Evolutionary conservation across 2,797 vertebrate species (phyloP).

Genomic region (Tapera naevia): DNA sequence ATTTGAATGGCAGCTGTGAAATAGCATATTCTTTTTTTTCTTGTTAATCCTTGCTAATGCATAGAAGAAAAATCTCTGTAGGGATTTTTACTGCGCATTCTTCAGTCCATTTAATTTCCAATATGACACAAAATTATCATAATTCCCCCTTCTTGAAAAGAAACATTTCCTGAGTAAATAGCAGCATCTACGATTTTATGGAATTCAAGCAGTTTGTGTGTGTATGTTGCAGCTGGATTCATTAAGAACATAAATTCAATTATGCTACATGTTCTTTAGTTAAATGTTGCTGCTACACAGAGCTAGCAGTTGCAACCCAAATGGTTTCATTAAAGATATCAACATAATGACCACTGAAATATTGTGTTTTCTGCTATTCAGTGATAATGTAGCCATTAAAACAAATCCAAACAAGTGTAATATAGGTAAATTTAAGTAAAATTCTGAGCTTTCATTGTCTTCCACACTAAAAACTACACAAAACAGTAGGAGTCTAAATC

Average conservation of each 20-base stretch:
- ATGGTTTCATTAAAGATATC: neutral
- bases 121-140: neutral
- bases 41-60: neutral
- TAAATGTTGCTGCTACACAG: neutral
- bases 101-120: neutral
- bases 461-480: neutral
- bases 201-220: neutral
- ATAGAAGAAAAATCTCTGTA: neutral
- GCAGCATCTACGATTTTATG: neutral
- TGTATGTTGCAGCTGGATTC: neutral
- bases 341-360: neutral
- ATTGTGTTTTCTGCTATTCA: neutral
- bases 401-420: neutral
- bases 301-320: neutral
- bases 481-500: neutral
- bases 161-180: neutral
- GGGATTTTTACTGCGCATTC: neutral
- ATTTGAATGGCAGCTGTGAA: neutral
- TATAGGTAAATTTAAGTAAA: neutral
- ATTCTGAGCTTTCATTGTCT: neutral
- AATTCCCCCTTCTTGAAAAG: neutral
- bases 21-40: neutral
- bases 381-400: neutral
- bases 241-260: neutral
- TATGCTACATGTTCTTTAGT: neutral